A percentile compares a stretch with the other conserved stretches of the same genome.
These are phyloP conservation scores for Habrosyne pyritoides DNA, from an alignment of 2,888 invertebrate genomes.

Conservation along the genomic window DNA sequence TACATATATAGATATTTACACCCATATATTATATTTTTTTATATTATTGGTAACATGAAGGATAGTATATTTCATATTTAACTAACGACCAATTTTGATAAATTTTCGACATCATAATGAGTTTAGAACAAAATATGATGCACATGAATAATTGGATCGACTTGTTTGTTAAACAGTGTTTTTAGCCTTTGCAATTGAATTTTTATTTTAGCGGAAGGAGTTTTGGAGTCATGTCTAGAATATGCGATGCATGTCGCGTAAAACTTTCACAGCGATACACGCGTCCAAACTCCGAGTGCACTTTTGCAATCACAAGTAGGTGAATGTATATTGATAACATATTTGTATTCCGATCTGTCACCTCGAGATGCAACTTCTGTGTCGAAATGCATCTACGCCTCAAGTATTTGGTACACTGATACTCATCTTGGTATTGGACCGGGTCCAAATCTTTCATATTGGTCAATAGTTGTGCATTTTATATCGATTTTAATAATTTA, in stretches of 20 bases:
- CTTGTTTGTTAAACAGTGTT: too few relatives aligned
- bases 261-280: slow-evolving; percentile 63
- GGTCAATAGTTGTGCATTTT: background rate
- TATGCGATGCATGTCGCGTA: slow-evolving; percentile 56
- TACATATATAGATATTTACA: too few relatives aligned
- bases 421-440: background rate
- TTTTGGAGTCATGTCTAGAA: slow-evolving; percentile 5
- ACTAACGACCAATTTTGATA: too few relatives aligned
- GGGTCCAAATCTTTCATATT: background rate
- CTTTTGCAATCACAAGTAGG: slow-evolving; percentile 50
- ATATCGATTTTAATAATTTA: background rate
- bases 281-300: slow-evolving; percentile 39
- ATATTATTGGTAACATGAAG: too few relatives aligned
- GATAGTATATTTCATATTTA: too few relatives aligned
- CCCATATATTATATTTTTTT: too few relatives aligned
- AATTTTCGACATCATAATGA: too few relatives aligned
- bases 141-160: too few relatives aligned
- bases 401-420: slow-evolving; percentile 21
- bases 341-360: slow-evolving; percentile 30
- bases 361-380: slow-evolving; percentile 24
- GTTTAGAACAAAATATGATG: too few relatives aligned
- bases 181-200: too few relatives aligned
- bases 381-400: slow-evolving; percentile 23
- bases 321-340: slow-evolving; percentile 52
- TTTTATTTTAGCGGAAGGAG: background rate